Evolutionary conservation across 2,113 vertebrate species (phyloP).

Genomic region (Coryphaenoides rupestris): DNA sequence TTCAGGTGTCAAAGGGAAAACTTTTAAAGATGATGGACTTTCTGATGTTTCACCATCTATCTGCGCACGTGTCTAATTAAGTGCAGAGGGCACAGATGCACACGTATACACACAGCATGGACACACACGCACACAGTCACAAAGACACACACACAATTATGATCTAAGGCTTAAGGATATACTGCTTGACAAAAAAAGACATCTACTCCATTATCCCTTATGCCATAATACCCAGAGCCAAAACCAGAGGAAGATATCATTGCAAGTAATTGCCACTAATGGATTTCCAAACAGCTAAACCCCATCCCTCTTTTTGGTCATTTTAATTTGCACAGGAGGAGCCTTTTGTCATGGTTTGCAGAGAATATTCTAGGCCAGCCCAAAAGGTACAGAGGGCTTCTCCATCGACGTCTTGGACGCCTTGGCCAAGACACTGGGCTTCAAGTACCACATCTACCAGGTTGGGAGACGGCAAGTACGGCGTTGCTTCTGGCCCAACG

Average conservation of each 20-base stretch:
- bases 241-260: background rate
- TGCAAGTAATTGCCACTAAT: background rate
- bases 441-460: slow-evolving; percentile 98
- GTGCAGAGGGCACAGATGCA: background rate
- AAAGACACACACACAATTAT: background rate
- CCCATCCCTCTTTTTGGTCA: background rate
- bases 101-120: too few species aligned
- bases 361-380: slow-evolving; percentile 97
- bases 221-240: background rate
- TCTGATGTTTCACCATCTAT: background rate
- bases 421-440: slow-evolving; percentile 89
- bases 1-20: slow-evolving; percentile 50
- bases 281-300: background rate
- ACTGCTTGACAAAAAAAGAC: background rate
- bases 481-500: slow-evolving; percentile 87
- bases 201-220: slow-evolving; percentile 15
- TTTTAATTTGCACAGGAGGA: slow-evolving; percentile 81
- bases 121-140: background rate
- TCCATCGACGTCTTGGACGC: slow-evolving; percentile 95
- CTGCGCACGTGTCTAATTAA: slow-evolving; percentile 34
- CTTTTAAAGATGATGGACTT: slow-evolving; percentile 52
- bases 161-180: slow-evolving; percentile 21
- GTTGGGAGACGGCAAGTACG: slow-evolving; percentile 91
- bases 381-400: slow-evolving; percentile 95
- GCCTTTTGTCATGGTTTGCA: slow-evolving; percentile 96